phyloP scores from a whole-genome alignment of 2,113 vertebrate species.

The Crotalus helleri region DNA sequence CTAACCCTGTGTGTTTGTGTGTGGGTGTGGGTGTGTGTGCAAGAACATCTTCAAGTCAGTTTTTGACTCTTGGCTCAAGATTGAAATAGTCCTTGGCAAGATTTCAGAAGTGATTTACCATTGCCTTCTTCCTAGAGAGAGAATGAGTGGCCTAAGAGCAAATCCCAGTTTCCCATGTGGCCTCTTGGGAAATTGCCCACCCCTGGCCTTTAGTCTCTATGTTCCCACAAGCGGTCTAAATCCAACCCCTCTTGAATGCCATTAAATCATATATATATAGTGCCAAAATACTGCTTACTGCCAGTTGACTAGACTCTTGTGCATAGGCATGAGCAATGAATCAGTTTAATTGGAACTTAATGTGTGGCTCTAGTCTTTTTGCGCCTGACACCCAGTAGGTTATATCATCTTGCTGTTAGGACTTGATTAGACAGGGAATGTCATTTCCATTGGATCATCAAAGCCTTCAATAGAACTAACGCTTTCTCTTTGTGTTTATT shows the following conservation, averaged over 20 bases:
- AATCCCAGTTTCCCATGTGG: background rate
- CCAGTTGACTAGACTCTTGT: background rate
- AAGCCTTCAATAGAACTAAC: background rate
- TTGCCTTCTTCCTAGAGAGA: background rate
- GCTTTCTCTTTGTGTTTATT: background rate
- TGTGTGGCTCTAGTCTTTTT: background rate
- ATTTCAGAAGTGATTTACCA: background rate
- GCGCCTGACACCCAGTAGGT: background rate
- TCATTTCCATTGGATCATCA: background rate
- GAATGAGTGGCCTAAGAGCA: background rate
- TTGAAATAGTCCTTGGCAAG: background rate
- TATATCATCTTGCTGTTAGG: background rate
- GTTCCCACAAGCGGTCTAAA: background rate
- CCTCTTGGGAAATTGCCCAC: background rate
- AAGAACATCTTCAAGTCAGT: background rate
- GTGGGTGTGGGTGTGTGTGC: background rate
- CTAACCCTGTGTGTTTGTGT: background rate
- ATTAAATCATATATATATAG: background rate
- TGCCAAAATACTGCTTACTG: background rate
- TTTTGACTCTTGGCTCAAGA: background rate
- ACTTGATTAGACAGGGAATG: background rate
- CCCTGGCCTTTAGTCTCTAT: background rate
- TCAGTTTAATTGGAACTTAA: background rate
- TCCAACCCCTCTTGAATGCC: background rate
- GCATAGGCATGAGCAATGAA: background rate